phyloP scores from a whole-genome alignment of 2,888 invertebrate genomes.

The Scaeva pyrastri region DNA sequence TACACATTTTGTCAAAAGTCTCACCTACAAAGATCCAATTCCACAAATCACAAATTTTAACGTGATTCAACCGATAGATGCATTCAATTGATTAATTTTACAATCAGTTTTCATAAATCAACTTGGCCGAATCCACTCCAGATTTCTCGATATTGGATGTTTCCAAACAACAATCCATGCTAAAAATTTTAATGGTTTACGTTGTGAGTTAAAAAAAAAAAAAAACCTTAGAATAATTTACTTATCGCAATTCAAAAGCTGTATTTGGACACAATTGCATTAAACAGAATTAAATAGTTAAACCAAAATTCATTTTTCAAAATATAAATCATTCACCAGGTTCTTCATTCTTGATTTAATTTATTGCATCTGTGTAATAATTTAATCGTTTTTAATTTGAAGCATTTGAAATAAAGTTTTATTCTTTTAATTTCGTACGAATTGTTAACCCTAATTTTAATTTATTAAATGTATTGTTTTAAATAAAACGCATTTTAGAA shows the following conservation, averaged over 20 bases:
- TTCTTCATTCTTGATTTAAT: slow-evolving; percentile 19
- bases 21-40: no score
- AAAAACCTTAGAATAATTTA: neutral
- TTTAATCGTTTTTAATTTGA: slow-evolving; percentile 26
- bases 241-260: slow-evolving; percentile 4
- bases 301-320: slow-evolving; percentile 43
- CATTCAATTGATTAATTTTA: no score
- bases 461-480: neutral
- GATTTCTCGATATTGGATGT: no score
- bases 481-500: slow-evolving; percentile 55
- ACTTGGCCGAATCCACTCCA: no score
- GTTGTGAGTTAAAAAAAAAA: neutral
- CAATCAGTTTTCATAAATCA: no score
- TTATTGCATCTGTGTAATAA: slow-evolving; percentile 57
- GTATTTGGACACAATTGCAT: slow-evolving; percentile 54
- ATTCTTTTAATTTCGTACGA: slow-evolving; percentile 43
- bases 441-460: slow-evolving; percentile 26
- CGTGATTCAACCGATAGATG: no score
- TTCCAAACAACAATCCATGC: no score
- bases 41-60: no score
- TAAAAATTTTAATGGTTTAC: no score
- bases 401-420: slow-evolving; percentile 6
- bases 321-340: slow-evolving; percentile 6
- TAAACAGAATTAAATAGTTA: slow-evolving; percentile 18
- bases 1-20: no score